phyloP scores from a whole-genome alignment of 2,113 vertebrate species.

The Lophius piscatorius region DNA sequence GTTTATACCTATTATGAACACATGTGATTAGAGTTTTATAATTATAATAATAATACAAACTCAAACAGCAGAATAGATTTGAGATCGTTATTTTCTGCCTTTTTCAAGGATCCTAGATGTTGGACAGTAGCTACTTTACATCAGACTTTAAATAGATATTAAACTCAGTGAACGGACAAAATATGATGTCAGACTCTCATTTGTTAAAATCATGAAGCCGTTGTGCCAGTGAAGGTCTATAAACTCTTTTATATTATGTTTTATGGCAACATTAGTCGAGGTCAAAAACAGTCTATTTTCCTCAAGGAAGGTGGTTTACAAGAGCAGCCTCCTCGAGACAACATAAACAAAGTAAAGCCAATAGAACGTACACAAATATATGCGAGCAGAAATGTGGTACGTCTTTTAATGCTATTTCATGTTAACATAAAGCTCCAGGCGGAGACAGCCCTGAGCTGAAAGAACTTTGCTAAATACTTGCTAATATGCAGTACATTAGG shows the following conservation, averaged over 20 bases:
- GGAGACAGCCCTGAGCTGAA: neutral
- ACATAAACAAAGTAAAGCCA: constrained; percentile 1
- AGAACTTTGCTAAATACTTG: constrained; percentile 3
- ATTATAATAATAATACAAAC: no score
- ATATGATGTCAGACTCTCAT: constrained; percentile 2
- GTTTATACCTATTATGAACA: neutral
- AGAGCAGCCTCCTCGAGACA: constrained; percentile 26
- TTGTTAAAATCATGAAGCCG: constrained; percentile 16
- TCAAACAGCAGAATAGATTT: no score
- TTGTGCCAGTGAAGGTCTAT: neutral
- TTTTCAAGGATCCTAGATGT: no score
- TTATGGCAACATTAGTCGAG: constrained; percentile 15
- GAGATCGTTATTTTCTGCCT: no score
- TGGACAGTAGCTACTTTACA: no score
- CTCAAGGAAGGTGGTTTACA: constrained; percentile 28
- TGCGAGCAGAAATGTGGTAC: neutral
- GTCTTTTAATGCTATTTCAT: neutral
- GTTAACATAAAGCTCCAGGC: neutral
- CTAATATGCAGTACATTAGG: constrained; percentile 4
- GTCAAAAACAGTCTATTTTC: neutral
- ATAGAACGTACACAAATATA: no score
- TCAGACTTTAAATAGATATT: no score
- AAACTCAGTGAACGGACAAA: no score
- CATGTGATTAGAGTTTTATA: neutral
- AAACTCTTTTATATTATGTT: constrained; percentile 11